Base-by-base conservation (phyloP, 1,140 invertebrate genomes). In the Berghia stephanieae region DNA sequence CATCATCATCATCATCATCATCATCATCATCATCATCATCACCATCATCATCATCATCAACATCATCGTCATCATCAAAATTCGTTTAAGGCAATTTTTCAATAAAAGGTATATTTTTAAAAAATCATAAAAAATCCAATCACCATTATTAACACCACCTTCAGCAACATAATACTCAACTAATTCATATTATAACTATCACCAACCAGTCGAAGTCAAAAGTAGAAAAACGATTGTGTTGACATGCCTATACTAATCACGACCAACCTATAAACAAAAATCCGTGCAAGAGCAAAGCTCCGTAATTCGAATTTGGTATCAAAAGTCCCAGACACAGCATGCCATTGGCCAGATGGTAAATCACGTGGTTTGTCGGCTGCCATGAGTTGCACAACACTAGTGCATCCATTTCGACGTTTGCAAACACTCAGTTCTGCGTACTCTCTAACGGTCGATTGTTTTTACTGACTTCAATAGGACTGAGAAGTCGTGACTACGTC, bases 221-320 rank as follows among this genome's bases (percentile, higher is more conserved):
- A 52, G 46, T 24, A 52, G 46, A 16, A 16, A 52, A 52, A 13
- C 13, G 46, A 13, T 52, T 52, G 13, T n/a, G n/a, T n/a, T n/a
- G n/a, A n/a, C n/a, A n/a, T n/a, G n/a, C n/a, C n/a, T n/a, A n/a
- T n/a, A n/a, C n/a, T n/a, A 78, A 16, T 40, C 1, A 75, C n/a
- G 16, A 73, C 90, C 90, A 91, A 95, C 94, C 94, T 69, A 94
- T 88, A 72, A 95, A 94, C 77, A 95, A 90, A 78, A 94, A 92
- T 0, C 92, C 92, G 84, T 96, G 95, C 93, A 95, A 94, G 88
- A 95, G 94, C 0, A 96, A 89, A 78, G 94, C 92, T 2, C 94
- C 94, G 84, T 93, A 94, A 81, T 92, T 93, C 0, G 92, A 93
- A 80, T 93, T 94, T 18, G 94, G 94, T 36, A 94, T 93, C n/a